phyloP scores from a whole-genome alignment of 1,140 invertebrate genomes.

The Amyelois transitella region DNA sequence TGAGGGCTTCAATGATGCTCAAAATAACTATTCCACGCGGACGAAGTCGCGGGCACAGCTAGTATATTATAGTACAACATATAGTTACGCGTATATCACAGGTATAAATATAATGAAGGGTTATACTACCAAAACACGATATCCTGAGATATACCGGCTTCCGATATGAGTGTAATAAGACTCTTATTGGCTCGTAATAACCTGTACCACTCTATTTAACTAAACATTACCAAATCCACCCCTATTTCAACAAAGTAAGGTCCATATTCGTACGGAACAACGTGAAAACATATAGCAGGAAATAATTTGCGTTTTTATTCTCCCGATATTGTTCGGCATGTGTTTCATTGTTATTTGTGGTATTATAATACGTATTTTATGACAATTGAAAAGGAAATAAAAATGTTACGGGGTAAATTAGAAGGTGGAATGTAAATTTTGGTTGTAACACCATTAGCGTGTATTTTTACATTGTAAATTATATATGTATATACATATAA shows the following conservation, averaged over 20 bases:
- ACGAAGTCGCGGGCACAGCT: no score
- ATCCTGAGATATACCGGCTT: background rate
- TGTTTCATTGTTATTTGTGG: background rate
- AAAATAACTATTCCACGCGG: no score
- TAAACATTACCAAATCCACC: background rate
- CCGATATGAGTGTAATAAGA: background rate
- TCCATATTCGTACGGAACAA: background rate
- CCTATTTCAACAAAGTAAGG: background rate
- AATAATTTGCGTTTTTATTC: background rate
- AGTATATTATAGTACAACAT: no score
- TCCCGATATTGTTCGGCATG: background rate
- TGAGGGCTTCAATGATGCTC: no score
- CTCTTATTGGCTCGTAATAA: background rate
- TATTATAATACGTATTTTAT: background rate
- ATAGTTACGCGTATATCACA: no score
- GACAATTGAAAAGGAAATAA: background rate
- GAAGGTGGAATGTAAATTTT: no score
- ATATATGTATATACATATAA: no score
- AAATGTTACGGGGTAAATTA: no score
- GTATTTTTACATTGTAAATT: no score
- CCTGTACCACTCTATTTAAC: background rate
- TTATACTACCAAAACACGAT: background rate
- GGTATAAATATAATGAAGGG: background rate
- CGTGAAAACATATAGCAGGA: background rate
- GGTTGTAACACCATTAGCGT: no score